Evolutionary conservation across 2,888 invertebrate genomes (phyloP), one percentile per base, ranked within the genome.

Genomic region (Frankliniella intonsa): DNA sequence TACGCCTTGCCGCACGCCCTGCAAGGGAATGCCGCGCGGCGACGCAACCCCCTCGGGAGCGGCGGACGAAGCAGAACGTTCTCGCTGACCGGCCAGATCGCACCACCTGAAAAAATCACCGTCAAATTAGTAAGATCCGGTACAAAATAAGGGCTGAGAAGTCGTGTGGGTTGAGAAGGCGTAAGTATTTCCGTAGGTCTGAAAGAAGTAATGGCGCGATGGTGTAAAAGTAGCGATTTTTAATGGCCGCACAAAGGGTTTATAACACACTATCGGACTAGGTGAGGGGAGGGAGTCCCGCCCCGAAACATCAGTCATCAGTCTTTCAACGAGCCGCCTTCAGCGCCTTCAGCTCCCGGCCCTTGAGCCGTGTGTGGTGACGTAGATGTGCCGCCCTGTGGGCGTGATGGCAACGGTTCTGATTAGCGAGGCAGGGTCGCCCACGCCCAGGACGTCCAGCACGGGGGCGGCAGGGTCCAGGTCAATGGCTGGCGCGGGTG

Each of bases 1-100:
- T 88, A 88, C 49, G 84, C 83, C 81, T 87, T 87, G 83, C 87
- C 87, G 84, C 88, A 88, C 27, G 7, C 65, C 38, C 27, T 83
- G 69, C 85, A 85, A 12, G 80, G 76, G 76, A 84, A 85, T 84
- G 84, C 11, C 85, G 85, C 80, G 9, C 22, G 22, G 7, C 22
- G 22, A 11, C 22, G 69, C 69, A 0, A 55, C 55, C 3, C 55
- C 17, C 55, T 11, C 14, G 11, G 17, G 62, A 8, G 0, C 62
- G 19, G 11, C 62, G 62, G 62, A 14, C 62, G 62, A 62, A 17
- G 62, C 62, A 38, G 38, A 38, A 3, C 38, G 38, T 38, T 14
- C n/a, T 14, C 62, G n/a, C 62, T n/a, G 62, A 62, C 17, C 12
- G 62, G n/a, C 62, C 62, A 69, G 69, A 69, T 22, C 22, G 9